phyloP scores from a whole-genome alignment of 2,888 invertebrate species.

The Xestoiulus laeticollis region DNA sequence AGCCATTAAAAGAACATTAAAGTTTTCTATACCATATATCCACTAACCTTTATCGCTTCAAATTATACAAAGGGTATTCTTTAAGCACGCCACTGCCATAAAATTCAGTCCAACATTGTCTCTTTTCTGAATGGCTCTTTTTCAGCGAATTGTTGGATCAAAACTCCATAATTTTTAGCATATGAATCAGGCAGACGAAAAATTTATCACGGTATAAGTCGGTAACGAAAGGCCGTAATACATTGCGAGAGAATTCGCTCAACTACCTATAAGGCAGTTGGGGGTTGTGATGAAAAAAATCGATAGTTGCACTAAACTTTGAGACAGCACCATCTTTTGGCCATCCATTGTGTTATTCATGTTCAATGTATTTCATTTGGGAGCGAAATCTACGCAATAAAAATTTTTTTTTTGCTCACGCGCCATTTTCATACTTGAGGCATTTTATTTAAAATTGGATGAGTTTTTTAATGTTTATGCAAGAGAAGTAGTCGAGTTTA shows the following conservation, averaged over 20 bases:
- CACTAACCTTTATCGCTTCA: conserved; percentile 39
- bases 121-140: conserved; percentile 32
- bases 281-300: conserved; percentile 5
- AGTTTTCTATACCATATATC: conserved; percentile 35
- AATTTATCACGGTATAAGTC: conserved; percentile 34
- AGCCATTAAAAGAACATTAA: conserved; percentile 30
- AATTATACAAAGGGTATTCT: conserved; percentile 35
- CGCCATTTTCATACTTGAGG: not conserved
- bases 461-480: conserved; percentile 23
- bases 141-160: conserved; percentile 41
- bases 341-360: conserved; percentile 40
- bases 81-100: conserved; percentile 23
- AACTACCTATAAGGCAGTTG: conserved; percentile 22
- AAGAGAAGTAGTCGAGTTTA: not conserved
- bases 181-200: conserved; percentile 5
- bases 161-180: conserved; percentile 32
- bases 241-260: conserved; percentile 40
- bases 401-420: not conserved
- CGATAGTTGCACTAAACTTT: conserved; percentile 41
- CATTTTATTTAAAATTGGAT: conserved; percentile 30
- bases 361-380: conserved; percentile 28
- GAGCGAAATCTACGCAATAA: not conserved
- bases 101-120: conserved; percentile 30
- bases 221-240: conserved; percentile 24
- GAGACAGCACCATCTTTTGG: conserved; percentile 34